Base-by-base conservation (phyloP, 2,888 invertebrate species). In the Sesia bembeciformis region DNA sequence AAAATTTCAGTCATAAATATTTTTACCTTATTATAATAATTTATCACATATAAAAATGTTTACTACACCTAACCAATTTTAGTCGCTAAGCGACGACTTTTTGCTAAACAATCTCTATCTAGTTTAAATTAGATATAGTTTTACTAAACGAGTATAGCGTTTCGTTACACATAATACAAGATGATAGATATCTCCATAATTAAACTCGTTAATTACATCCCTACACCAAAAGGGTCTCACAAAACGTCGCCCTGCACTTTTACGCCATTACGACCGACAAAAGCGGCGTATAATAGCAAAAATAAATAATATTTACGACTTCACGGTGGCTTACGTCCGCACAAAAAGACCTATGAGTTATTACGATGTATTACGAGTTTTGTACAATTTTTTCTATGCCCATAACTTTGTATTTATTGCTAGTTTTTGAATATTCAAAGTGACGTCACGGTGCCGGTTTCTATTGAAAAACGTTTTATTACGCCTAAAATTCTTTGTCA, bases 301-400 rank as follows among this genome's bases (percentile, higher is more conserved):
- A 87, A 89, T 89, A 88, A 89, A 89, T 84, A 88, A 84, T 86
- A 89, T 89, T 87, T 89, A 88, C 88, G 76, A 86, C 84, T 86
- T 89, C 88, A 89, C 87, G 88, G 81, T 85, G 89, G 84, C 87
- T 89, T 88, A 88, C 83, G 80, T 81, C 72, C 75, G 76, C 83
- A 87, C 86, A 89, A 87, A 87, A 86, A 81, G 83, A 79, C 81
- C 85, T 77, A 81, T 87, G 88, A 50, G 50, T 50, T 50, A 50
- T 50, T 50, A 50, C 50, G 50, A 38, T 38, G 39, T 50, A 50
- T 50, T 52, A 50, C 50, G 40, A 39, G n/a, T 42, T 53, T 46
- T 46, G 43, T 53, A 46, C 53, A 46, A 23, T 41, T 52, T 52
- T 40, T 41, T 23, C 41, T 4, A 6, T 23, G 52, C 38, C 5